Conservation (phyloP, 2,113 vertebrate genomes). For the Puffinus mauretanicus region DNA sequence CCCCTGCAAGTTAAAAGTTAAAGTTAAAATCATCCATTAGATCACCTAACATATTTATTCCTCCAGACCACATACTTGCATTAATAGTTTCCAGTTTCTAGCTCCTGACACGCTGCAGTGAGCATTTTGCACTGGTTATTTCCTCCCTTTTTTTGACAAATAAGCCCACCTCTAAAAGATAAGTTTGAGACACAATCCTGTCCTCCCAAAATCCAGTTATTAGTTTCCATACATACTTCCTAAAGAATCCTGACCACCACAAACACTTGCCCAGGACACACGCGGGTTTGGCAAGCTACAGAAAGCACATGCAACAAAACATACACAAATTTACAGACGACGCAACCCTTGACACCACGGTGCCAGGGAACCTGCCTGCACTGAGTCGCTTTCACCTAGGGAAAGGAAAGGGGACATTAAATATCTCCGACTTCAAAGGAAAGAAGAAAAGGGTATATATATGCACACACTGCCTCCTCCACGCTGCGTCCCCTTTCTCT, state of each 20-base stretch:
- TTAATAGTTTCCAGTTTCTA: neutral
- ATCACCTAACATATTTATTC: neutral
- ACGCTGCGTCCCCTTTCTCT: neutral
- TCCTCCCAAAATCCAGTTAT: neutral
- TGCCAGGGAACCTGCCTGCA: neutral
- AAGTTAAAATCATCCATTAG: neutral
- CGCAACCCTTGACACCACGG: accelerated
- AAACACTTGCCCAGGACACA: neutral
- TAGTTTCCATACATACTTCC: neutral
- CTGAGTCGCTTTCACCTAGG: accelerated
- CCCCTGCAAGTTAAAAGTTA: neutral
- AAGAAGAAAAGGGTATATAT: neutral
- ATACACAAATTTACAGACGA: neutral
- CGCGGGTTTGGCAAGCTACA: neutral
- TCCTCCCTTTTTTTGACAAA: neutral
- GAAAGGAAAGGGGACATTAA: neutral
- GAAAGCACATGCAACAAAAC: neutral
- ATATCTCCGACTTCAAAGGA: neutral
- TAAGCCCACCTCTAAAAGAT: neutral
- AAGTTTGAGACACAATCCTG: neutral
- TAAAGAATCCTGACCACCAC: neutral
- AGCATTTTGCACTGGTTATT: neutral
- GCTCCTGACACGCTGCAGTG: neutral
- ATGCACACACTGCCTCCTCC: neutral
- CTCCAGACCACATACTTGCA: neutral